phyloP scores from a whole-genome alignment of 2,113 vertebrate genomes.

The Nesospiza acunhae region DNA sequence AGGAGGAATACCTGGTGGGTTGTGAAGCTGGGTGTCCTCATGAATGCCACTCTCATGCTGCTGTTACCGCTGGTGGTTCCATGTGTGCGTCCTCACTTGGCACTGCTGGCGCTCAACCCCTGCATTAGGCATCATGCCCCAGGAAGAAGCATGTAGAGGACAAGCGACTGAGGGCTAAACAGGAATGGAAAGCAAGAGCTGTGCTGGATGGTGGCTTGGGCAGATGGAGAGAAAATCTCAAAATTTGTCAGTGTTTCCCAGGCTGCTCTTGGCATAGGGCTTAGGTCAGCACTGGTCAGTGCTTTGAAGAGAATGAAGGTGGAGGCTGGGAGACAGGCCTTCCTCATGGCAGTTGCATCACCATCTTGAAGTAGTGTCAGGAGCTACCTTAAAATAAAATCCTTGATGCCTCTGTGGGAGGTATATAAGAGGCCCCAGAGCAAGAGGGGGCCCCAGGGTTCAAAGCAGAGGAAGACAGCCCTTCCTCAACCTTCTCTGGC shows the following conservation, averaged over 20 bases:
- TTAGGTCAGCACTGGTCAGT: background rate
- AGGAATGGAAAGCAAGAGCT: background rate
- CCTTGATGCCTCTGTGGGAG: background rate
- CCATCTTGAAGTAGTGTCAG: background rate
- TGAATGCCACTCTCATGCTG: background rate
- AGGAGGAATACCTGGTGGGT: background rate
- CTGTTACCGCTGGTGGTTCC: accelerated
- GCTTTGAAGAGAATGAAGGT: background rate
- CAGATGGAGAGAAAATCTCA: background rate
- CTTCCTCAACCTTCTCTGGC: background rate
- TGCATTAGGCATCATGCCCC: accelerated
- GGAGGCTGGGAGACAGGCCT: background rate
- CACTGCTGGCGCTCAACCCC: accelerated
- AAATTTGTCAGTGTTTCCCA: background rate
- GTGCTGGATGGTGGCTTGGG: background rate
- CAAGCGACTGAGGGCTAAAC: background rate
- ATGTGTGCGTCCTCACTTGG: accelerated
- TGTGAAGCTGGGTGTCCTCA: accelerated
- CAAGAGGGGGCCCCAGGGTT: background rate
- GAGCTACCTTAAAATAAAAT: background rate
- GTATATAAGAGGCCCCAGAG: background rate
- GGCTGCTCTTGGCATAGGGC: background rate
- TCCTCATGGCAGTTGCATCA: accelerated
- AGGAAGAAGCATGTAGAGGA: background rate
- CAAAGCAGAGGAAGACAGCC: background rate